Evolutionary conservation across 2,797 vertebrate species (phyloP).

Genomic region (Semaprochilodus insignis): DNA sequence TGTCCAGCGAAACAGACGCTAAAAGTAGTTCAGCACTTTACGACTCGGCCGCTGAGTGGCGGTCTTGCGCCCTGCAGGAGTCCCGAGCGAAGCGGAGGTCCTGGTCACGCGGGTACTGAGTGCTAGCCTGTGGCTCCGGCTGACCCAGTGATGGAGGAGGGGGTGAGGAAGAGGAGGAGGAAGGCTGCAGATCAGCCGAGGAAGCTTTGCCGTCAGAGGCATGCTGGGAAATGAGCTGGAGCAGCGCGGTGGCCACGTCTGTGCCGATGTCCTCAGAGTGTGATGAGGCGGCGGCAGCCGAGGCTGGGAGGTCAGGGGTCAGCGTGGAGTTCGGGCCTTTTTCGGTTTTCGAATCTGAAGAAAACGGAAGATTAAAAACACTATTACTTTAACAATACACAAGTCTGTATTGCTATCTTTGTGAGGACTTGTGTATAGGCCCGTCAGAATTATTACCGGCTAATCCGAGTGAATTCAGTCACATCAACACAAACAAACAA

Average conservation of each 20-base stretch:
- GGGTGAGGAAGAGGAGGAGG: constrained; percentile 72
- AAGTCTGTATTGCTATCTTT: not conserved
- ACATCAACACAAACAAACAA: too few species aligned
- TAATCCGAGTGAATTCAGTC: too few species aligned
- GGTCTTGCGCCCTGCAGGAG: constrained; percentile 69
- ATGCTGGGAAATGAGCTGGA: constrained; percentile 91
- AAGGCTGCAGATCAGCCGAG: constrained; percentile 61
- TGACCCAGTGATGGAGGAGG: constrained; percentile 74
- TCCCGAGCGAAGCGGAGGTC: constrained; percentile 92
- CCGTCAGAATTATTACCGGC: too few species aligned
- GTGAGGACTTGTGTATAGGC: too few species aligned
- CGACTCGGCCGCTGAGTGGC: constrained; percentile 70
- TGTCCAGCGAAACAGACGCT: constrained; percentile 6
- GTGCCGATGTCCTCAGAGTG: constrained; percentile 83
- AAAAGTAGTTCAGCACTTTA: constrained; percentile 33
- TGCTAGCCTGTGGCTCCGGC: constrained; percentile 54
- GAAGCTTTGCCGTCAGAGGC: constrained; percentile 77
- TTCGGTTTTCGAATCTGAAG: constrained; percentile 15
- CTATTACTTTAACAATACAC: not conserved
- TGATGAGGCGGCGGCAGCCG: constrained; percentile 56
- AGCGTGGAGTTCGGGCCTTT: constrained; percentile 85
- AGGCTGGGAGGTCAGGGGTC: constrained; percentile 75
- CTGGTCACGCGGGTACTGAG: constrained; percentile 94
- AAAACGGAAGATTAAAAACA: not conserved
- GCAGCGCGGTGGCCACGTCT: constrained; percentile 88